phyloP scores from a whole-genome alignment of 2,113 vertebrate genomes.

The Grammatotria lemairii region DNA sequence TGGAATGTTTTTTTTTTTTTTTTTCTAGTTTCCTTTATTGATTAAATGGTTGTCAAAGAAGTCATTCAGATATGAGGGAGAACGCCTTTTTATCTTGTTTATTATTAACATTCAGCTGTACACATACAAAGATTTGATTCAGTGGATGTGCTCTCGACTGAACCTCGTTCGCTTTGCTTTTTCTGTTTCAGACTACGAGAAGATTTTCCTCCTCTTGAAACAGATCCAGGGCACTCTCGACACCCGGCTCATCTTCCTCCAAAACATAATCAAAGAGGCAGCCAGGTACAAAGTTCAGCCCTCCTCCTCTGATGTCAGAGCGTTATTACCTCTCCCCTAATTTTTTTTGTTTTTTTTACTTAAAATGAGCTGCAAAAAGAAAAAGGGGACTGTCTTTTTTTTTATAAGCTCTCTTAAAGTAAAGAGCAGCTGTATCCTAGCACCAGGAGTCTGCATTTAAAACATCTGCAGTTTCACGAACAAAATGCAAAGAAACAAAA shows the following conservation, averaged over 20 bases:
- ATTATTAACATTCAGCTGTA: background rate
- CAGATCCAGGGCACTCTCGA: constrained; percentile 92
- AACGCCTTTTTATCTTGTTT: background rate
- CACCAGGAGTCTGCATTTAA: background rate
- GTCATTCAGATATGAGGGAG: background rate
- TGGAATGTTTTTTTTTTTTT: accelerated
- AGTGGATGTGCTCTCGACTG: background rate
- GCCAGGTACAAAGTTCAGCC: constrained; percentile 73
- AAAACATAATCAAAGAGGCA: constrained; percentile 95
- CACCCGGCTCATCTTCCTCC: constrained; percentile 87
- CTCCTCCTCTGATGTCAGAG: background rate
- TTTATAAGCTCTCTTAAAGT: background rate
- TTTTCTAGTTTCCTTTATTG: background rate
- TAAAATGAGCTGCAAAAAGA: background rate
- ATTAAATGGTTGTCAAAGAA: background rate
- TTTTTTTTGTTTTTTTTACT: background rate
- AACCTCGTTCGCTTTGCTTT: background rate
- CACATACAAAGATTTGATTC: background rate
- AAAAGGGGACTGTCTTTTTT: background rate
- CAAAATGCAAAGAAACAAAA: background rate
- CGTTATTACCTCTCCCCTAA: background rate
- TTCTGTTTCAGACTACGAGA: constrained; percentile 82
- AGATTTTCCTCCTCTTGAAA: constrained; percentile 92
- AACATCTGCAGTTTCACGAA: background rate
- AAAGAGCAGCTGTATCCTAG: background rate